phyloP scores from a whole-genome alignment of 2,888 invertebrate species.

The Pyrrhosoma nymphula region DNA sequence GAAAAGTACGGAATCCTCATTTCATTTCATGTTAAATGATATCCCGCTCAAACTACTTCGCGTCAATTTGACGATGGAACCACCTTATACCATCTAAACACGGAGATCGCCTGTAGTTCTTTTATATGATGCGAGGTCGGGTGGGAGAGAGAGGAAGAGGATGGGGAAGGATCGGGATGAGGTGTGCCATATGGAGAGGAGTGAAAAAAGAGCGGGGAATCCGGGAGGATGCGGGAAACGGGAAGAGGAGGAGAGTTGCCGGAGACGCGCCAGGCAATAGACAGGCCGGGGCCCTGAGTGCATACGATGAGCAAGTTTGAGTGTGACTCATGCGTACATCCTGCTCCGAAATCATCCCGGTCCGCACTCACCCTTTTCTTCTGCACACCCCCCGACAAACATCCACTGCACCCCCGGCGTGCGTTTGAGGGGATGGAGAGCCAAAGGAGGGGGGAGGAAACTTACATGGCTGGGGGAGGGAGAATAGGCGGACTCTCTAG shows the following conservation, averaged over 20 bases:
- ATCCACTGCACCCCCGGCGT: neutral
- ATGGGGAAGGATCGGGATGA: neutral
- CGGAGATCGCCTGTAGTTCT: neutral
- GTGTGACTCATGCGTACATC: conserved; percentile 51
- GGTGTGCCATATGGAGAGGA: neutral
- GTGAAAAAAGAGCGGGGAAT: neutral
- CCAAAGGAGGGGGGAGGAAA: neutral
- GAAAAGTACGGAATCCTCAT: no score
- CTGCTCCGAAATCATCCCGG: neutral
- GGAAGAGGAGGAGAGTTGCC: neutral
- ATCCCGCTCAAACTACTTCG: no score
- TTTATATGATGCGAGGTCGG: neutral
- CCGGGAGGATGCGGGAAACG: neutral
- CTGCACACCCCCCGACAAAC: neutral
- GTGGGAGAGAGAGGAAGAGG: neutral
- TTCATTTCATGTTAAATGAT: no score
- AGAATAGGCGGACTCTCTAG: no score
- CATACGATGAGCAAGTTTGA: neutral
- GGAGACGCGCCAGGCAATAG: neutral
- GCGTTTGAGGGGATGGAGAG: neutral
- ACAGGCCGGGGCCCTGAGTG: neutral
- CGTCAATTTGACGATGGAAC: no score
- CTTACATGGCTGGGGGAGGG: neutral
- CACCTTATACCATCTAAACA: no score
- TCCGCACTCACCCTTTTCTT: neutral